A percentile compares a stretch with the other conserved stretches of the same genome.
Evolutionary conservation across 2,113 vertebrate genomes (phyloP).

Genomic region (Gymnogyps californianus): DNA sequence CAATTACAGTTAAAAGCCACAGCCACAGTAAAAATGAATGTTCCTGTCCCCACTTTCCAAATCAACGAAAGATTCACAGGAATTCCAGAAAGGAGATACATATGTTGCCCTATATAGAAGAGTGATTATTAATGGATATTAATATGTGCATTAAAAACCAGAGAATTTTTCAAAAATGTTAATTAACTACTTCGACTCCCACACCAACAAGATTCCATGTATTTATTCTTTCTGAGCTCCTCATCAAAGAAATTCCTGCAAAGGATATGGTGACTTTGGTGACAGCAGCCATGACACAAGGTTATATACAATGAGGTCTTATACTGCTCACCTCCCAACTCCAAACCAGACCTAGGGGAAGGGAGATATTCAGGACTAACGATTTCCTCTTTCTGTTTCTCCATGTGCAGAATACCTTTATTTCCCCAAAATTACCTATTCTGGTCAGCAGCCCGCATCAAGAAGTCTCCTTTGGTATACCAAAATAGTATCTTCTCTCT

Average conservation of each 20-base stretch:
- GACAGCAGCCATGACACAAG: neutral
- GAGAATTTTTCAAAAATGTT: neutral
- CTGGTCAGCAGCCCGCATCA: neutral
- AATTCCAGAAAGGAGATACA: neutral
- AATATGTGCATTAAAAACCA: neutral
- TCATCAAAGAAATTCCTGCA: neutral
- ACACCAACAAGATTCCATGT: neutral
- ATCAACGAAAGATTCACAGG: neutral
- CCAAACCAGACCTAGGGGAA: neutral
- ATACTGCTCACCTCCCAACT: neutral
- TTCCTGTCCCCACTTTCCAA: neutral
- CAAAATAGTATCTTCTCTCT: neutral
- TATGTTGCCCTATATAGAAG: too few species aligned
- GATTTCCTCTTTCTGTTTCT: neutral
- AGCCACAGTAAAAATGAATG: neutral
- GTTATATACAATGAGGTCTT: neutral
- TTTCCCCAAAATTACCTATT: neutral
- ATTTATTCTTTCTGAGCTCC: neutral
- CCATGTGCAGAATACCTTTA: neutral
- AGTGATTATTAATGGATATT: neutral
- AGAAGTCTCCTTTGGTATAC: neutral
- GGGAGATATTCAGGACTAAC: neutral
- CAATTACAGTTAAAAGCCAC: neutral
- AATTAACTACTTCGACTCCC: neutral
- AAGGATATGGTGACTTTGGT: neutral